phyloP scores from a whole-genome alignment of 2,113 vertebrate species.

The Pantherophis guttatus region DNA sequence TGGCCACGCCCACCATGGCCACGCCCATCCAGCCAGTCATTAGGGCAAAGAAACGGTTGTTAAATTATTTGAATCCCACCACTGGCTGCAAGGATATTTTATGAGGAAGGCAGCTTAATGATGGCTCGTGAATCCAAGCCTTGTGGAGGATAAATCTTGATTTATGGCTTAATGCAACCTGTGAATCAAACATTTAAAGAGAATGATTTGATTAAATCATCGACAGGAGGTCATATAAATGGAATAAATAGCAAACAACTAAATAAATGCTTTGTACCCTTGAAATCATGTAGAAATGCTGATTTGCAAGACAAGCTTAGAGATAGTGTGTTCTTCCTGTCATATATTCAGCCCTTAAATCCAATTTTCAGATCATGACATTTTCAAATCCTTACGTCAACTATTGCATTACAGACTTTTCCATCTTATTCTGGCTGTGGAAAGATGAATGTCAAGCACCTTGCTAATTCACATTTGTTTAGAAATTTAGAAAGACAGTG shows the following conservation, averaged over 20 bases:
- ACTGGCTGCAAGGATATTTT: background rate
- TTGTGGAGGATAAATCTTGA: background rate
- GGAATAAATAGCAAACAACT: background rate
- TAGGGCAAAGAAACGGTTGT: too few relatives aligned
- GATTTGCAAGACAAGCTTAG: background rate
- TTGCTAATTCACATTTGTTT: conserved; percentile 20
- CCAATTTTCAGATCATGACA: background rate
- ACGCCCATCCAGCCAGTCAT: too few relatives aligned
- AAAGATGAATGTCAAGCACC: background rate
- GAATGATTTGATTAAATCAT: background rate
- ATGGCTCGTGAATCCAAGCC: background rate
- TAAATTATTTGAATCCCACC: too few relatives aligned
- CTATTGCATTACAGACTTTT: background rate
- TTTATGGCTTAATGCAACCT: background rate
- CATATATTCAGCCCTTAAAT: background rate
- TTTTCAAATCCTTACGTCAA: background rate
- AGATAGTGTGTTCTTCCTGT: background rate
- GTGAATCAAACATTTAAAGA: background rate
- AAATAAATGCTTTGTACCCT: background rate
- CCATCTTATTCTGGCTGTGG: too few relatives aligned
- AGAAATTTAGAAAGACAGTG: background rate
- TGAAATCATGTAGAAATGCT: too few relatives aligned
- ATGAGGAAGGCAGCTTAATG: background rate
- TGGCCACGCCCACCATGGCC: too few relatives aligned
- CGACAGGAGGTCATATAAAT: background rate